phyloP scores from a whole-genome alignment of 92 coral and sea anemone species.

The Porites cylindrica region DNA sequence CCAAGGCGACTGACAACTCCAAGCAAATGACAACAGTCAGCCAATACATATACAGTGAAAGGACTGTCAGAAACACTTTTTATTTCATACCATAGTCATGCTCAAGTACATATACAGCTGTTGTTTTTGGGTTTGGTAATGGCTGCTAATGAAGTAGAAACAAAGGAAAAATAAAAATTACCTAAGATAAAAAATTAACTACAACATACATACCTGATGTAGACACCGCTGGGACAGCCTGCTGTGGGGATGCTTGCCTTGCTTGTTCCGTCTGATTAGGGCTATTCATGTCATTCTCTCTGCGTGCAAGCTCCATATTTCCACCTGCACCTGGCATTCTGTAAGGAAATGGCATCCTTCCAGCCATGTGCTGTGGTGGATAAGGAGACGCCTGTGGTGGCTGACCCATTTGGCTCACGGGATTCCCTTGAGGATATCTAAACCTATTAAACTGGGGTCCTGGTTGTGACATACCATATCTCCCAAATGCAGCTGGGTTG shows the following conservation, averaged over 20 bases:
- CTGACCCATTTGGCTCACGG: constrained; percentile 66
- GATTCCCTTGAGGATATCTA: constrained; percentile 65
- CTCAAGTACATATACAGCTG: too few species aligned
- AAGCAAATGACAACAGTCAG: too few species aligned
- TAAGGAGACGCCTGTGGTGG: constrained; percentile 38
- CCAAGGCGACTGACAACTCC: too few species aligned
- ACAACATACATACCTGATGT: constrained; percentile 64
- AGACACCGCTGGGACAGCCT: constrained; percentile 69
- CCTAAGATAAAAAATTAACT: too few species aligned
- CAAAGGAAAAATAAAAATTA: too few species aligned
- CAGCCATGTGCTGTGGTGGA: constrained; percentile 73
- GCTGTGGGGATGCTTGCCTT: constrained; percentile 61
- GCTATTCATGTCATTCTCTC: constrained; percentile 50
- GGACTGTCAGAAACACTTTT: too few species aligned
- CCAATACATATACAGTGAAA: too few species aligned
- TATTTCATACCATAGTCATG: too few species aligned
- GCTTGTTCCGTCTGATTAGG: constrained; percentile 54
- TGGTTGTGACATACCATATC: constrained; percentile 69
- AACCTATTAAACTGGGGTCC: constrained; percentile 77
- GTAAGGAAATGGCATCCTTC: constrained; percentile 75
- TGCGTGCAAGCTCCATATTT: constrained; percentile 17
- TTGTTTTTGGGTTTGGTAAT: too few species aligned
- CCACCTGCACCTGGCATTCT: constrained; percentile 61
- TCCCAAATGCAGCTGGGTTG: constrained; percentile 77
- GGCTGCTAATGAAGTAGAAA: too few species aligned